These are phyloP conservation scores for Drosophila formosana DNA, from an alignment of 2,888 invertebrate species.

Conservation along the genomic window DNA sequence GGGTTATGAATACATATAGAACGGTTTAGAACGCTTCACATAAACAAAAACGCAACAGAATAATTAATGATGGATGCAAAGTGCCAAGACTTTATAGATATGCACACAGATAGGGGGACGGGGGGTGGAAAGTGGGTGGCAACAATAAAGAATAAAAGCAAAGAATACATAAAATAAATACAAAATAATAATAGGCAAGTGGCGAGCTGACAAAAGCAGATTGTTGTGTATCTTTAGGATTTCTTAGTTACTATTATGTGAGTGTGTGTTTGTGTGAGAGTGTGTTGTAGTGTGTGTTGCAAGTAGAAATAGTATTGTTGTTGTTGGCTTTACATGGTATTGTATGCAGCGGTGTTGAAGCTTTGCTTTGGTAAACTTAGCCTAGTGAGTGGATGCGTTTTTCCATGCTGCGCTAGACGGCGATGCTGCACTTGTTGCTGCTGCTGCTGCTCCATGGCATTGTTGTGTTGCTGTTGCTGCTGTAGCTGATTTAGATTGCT, in stretches of 20 bases:
- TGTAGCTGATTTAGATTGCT: conserved; percentile 51
- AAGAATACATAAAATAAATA: conserved; percentile 53
- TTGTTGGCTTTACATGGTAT: conserved; percentile 90
- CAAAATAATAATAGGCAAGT: conserved; percentile 55
- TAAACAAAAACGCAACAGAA: conserved; percentile 25
- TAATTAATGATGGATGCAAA: conserved; percentile 5
- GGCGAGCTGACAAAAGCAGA: conserved; percentile 61
- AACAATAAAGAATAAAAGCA: conserved; percentile 45
- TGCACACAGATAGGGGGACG: conserved; percentile 8
- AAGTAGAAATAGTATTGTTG: conserved; percentile 59
- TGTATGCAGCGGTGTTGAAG: conserved; percentile 92
- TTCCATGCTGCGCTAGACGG: conserved; percentile 95
- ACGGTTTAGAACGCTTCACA: conserved; percentile 28
- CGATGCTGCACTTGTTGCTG: conserved; percentile 86
- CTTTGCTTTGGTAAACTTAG: conserved; percentile 91
- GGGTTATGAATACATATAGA: conserved; percentile 4
- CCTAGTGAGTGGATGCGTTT: conserved; percentile 95
- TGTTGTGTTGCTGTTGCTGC: conserved; percentile 53
- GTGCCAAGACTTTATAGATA: conserved; percentile 14
- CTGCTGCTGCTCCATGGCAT: conserved; percentile 34
- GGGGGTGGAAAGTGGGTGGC: not conserved
- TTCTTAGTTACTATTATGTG: conserved; percentile 65
- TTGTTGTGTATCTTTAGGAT: conserved; percentile 48
- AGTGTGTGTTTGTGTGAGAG: conserved; percentile 25
- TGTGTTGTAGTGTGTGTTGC: conserved; percentile 43